Evolutionary conservation across 2,797 vertebrate genomes (phyloP).

Genomic region (Thaleichthys pacificus): DNA sequence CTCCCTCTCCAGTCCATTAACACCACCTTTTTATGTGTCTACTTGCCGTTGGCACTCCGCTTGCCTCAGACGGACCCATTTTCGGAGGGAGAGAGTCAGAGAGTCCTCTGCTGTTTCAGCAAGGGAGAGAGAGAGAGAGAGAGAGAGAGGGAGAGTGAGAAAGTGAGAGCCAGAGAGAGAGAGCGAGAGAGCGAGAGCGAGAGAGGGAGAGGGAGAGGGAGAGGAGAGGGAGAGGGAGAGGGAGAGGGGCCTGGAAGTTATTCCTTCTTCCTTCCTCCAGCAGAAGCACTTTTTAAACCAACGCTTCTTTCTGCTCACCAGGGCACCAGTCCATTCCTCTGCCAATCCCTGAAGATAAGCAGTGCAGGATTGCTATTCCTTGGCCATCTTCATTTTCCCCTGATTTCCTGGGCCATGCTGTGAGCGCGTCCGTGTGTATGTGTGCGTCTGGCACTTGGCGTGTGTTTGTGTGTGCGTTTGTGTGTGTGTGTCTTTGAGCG

Average conservation of each 20-base stretch:
- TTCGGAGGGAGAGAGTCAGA: neutral
- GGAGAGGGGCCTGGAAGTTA: no score
- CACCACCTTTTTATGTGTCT: conserved; percentile 67
- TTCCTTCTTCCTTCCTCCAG: neutral
- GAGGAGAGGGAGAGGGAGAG: neutral
- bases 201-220: neutral
- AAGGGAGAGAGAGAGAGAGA: neutral
- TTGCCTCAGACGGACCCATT: conserved; percentile 32
- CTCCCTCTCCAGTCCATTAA: conserved; percentile 32
- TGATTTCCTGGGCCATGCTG: neutral
- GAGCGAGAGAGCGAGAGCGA: neutral
- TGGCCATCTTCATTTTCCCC: neutral
- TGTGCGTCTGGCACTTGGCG: no score
- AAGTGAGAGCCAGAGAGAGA: neutral
- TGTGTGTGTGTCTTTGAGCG: conserved; percentile 4
- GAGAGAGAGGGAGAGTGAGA: neutral
- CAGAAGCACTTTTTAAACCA: conserved; percentile 23
- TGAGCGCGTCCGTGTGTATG: neutral
- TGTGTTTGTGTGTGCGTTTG: conserved; percentile 2
- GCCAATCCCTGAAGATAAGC: conserved; percentile 29
- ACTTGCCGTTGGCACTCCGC: conserved; percentile 59
- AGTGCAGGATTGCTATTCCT: conserved; percentile 13
- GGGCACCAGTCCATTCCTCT: conserved; percentile 24
- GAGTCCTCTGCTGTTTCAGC: neutral
- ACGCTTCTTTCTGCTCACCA: conserved; percentile 19